Evolutionary conservation across 2,113 vertebrate species (phyloP).

Genomic region (Ahaetulla prasina): DNA sequence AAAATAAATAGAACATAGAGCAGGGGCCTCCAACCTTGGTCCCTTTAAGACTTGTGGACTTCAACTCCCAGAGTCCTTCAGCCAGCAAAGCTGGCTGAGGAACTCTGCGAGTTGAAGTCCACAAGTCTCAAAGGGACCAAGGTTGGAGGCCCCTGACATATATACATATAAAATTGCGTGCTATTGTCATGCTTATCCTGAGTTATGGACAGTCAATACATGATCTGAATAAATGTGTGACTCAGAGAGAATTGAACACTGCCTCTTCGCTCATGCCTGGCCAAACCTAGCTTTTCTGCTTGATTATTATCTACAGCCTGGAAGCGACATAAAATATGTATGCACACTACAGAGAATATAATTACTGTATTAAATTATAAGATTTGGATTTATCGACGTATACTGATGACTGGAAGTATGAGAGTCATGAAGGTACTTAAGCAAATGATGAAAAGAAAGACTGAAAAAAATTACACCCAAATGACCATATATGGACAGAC

Average conservation of each 20-base stretch:
- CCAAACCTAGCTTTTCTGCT: not conserved
- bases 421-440: not conserved
- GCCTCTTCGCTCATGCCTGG: not conserved
- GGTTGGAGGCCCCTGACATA: too few species aligned
- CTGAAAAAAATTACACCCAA: not conserved
- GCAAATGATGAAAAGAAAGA: not conserved
- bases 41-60: too few species aligned
- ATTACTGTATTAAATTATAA: not conserved
- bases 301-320: not conserved
- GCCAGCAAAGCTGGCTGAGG: too few species aligned
- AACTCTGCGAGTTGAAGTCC: too few species aligned
- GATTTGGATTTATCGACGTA: not conserved
- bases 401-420: not conserved
- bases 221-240: not conserved
- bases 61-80: too few species aligned
- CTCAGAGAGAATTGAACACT: not conserved
- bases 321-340: not conserved
- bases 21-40: too few species aligned
- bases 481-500: not conserved
- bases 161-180: not conserved
- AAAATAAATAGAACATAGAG: too few species aligned
- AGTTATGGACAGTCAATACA: too few species aligned
- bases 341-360: not conserved
- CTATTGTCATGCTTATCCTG: too few species aligned
- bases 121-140: too few species aligned